phyloP scores from a whole-genome alignment of 2,113 vertebrate species.

The Misgurnus mizolepis region DNA sequence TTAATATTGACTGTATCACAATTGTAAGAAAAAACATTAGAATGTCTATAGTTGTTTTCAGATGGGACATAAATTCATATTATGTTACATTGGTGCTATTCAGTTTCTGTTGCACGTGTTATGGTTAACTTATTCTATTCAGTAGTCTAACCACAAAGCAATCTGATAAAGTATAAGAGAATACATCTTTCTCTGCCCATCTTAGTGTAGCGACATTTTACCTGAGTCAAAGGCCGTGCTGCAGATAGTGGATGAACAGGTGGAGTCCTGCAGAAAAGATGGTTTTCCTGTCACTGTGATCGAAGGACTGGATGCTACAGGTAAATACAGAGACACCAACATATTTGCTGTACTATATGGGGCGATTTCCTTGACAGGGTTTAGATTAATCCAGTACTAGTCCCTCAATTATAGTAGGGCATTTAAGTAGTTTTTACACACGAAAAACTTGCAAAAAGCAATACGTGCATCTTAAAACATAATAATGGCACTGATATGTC shows the following conservation, averaged over 20 bases:
- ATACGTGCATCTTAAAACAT: too few species aligned
- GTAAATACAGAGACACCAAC: constrained; percentile 65
- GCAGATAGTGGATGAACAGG: constrained; percentile 71
- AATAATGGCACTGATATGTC: too few species aligned
- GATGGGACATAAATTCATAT: not conserved
- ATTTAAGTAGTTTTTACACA: too few species aligned
- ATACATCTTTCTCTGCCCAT: constrained; percentile 45
- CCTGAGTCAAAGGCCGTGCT: constrained; percentile 81
- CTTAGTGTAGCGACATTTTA: constrained; percentile 81
- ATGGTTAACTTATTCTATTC: too few species aligned
- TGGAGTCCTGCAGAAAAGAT: constrained; percentile 64
- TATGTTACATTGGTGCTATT: not conserved
- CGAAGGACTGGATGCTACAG: constrained; percentile 95
- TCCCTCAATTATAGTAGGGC: too few species aligned
- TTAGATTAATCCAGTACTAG: too few species aligned
- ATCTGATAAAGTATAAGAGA: not conserved
- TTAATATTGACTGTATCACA: too few species aligned
- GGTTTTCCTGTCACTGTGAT: constrained; percentile 83
- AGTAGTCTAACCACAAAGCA: not conserved
- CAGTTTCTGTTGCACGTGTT: not conserved
- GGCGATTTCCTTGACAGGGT: too few species aligned
- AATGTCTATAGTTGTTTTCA: too few species aligned
- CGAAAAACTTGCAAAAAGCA: too few species aligned
- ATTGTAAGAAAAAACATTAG: too few species aligned
- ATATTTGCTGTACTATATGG: not conserved